Evolutionary conservation across 53 echinoderm and acorn worm genomes (phyloP).

Genomic region (Echinometra lucunter): DNA sequence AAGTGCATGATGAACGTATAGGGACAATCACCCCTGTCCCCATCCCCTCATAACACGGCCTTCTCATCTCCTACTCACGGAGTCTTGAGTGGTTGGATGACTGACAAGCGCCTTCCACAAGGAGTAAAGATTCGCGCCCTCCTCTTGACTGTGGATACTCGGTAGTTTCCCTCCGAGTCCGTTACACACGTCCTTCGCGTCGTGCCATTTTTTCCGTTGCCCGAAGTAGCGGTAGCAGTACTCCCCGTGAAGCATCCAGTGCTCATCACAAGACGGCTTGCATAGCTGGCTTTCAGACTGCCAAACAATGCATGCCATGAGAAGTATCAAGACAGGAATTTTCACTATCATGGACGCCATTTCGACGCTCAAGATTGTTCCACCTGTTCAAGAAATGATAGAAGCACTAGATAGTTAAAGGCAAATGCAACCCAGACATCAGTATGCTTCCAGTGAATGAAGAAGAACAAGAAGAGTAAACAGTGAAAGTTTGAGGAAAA

Average conservation of each 20-base stretch:
- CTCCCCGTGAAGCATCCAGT: background rate
- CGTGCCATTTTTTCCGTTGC: background rate
- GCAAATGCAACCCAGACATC: no score
- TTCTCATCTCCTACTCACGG: background rate
- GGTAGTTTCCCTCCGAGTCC: background rate
- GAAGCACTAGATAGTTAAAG: no score
- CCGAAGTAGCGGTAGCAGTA: slow-evolving; percentile 22
- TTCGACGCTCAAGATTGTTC: background rate
- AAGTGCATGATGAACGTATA: no score
- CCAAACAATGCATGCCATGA: background rate
- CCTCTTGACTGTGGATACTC: background rate
- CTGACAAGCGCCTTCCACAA: background rate
- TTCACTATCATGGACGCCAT: background rate
- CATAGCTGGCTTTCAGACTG: background rate
- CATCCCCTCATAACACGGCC: background rate
- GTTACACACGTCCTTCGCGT: background rate
- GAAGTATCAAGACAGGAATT: background rate
- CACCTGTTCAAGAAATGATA: background rate
- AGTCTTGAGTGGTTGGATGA: background rate
- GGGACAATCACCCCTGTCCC: background rate
- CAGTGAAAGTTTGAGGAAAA: no score
- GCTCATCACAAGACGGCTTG: background rate
- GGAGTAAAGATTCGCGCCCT: background rate
- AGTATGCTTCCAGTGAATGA: no score
- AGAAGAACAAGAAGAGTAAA: no score